Conservation (phyloP, 1,140 invertebrate genomes). For the Leucophenga varia region DNA sequence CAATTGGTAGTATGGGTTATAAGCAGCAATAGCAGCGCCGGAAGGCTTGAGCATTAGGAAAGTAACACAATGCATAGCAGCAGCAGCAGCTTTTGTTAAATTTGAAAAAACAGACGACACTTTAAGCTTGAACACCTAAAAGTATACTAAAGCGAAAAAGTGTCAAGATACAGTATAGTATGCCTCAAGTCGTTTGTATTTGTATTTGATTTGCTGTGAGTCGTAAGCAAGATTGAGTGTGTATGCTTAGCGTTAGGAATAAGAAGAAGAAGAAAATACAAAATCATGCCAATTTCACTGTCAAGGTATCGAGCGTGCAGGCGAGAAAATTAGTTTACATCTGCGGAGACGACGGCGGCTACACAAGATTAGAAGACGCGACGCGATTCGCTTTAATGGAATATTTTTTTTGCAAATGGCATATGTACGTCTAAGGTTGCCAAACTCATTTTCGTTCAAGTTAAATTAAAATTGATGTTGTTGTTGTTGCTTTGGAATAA, state of each 20-base stretch:
- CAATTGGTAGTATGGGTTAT: no score
- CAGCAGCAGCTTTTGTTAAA: no score
- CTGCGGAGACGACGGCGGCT: neutral
- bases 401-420: conserved; percentile 51
- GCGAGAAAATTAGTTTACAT: conserved; percentile 56
- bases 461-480: no score
- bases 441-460: no score
- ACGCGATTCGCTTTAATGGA: no score
- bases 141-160: conserved; percentile 14
- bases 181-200: conserved; percentile 1
- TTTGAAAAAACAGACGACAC: no score
- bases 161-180: neutral
- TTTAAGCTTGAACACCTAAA: no score
- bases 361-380: conserved; percentile 15
- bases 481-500: no score
- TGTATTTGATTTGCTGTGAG: conserved; percentile 10
- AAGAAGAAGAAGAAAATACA: neutral
- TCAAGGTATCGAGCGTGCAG: conserved; percentile 44
- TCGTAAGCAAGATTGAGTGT: conserved; percentile 10
- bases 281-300: conserved; percentile 54
- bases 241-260: conserved; percentile 32
- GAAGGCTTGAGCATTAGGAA: no score
- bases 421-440: no score
- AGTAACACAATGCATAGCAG: no score
- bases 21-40: no score